Conservation (phyloP, 2,888 invertebrate species). For the Ypsolopha sequella region DNA sequence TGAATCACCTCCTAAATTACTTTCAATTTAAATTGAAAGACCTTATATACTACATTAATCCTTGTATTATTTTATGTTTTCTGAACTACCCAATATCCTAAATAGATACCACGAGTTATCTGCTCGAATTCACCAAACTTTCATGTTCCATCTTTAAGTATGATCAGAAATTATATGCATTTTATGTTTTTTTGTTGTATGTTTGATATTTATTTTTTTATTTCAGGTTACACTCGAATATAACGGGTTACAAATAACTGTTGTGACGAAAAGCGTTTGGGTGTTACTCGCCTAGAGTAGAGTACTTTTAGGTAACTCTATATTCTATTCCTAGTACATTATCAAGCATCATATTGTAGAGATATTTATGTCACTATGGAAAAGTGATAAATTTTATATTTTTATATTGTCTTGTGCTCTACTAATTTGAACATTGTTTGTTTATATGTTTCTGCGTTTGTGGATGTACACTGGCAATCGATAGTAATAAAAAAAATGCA, state of each 20-base stretch:
- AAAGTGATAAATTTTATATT: slow-evolving; percentile 21
- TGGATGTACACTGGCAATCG: no score
- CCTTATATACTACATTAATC: no score
- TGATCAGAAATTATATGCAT: neutral
- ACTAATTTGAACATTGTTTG: neutral
- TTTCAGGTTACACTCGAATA: slow-evolving; percentile 64
- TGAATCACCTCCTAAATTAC: no score
- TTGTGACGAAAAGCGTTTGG: slow-evolving; percentile 55
- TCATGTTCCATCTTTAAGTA: no score
- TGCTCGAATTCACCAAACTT: no score
- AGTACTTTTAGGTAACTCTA: slow-evolving; percentile 17
- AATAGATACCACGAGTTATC: no score
- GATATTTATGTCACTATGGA: slow-evolving; percentile 7
- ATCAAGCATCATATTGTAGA: neutral
- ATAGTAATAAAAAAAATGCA: no score
- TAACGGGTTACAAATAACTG: slow-evolving; percentile 53
- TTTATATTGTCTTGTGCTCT: slow-evolving; percentile 12
- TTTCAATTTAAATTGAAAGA: no score
- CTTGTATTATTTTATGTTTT: no score
- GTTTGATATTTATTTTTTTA: slow-evolving; percentile 25
- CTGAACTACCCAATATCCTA: no score
- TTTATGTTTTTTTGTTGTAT: slow-evolving; percentile 8
- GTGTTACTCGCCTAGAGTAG: slow-evolving; percentile 41
- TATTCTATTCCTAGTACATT: slow-evolving; percentile 8
- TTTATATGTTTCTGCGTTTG: neutral